Base-by-base conservation (phyloP, 2,797 vertebrate species). In the Hozukius guyotensis region DNA sequence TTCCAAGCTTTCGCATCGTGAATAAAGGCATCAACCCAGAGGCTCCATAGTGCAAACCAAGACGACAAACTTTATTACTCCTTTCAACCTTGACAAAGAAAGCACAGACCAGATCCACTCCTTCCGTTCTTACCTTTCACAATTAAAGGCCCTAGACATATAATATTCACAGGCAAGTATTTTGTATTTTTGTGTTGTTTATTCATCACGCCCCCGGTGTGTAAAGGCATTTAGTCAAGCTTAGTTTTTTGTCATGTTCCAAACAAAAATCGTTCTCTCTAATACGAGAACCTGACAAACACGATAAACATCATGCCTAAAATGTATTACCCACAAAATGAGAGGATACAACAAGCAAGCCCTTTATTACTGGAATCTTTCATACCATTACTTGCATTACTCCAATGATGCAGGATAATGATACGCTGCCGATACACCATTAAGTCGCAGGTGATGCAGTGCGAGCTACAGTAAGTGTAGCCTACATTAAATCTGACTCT, bases 371-470 rank as follows among this genome's bases (percentile, higher is more conserved):
- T 20, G 72, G 42, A 42, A 68, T 63, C 52, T 49, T 69, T 64
- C 20, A 67, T 60, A 42, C 24, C 2, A 59, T 77, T 53, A 59
- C 72, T 56, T 64, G 76, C 72, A 77, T 73, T 46, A 18, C 66
- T 71, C 53, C 27, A 32, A 29, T 18, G 56, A 25, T 69, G 69
- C 61, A 38, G 70, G 53, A 62, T 77, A 78, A 73, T 70, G 25
- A 71, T 36, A 74, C 20, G 5, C 71, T 27, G 55, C 46, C 78
- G 68, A 24, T 7, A 24, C 2, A 46, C 76, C 78, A 78, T 62
- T 25, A 66, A 77, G 80, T 72, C 60, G 10, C 77, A 88, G 85
- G 85, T 93, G 77, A 86, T 55, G 60, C 68, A 34, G 57, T 5
- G 12, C 4, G 2, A 72, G 76, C 62, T 49, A 16, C 61, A 63